These are phyloP conservation scores for Myxocyprinus asiaticus DNA, from an alignment of 2,113 vertebrate species.

Conservation along the genomic window DNA sequence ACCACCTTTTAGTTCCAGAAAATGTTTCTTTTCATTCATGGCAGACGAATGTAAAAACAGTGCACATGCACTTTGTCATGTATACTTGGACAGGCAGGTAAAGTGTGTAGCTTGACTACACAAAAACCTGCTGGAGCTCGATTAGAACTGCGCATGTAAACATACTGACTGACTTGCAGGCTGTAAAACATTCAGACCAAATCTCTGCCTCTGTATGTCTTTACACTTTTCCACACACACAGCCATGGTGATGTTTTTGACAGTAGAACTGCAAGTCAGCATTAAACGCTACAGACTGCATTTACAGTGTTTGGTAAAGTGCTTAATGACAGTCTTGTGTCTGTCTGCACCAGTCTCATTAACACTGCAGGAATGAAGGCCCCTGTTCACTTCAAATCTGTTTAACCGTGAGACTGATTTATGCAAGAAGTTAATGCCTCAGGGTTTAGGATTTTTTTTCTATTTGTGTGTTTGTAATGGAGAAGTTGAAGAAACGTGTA, in stretches of 20 bases:
- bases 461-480: slow-evolving; percentile 28
- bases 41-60: too few relatives aligned
- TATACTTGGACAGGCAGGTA: too few relatives aligned
- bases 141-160: not conserved
- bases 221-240: not conserved
- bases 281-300: slow-evolving; percentile 13
- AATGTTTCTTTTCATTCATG: not conserved
- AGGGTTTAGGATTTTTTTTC: slow-evolving; percentile 8
- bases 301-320: not conserved
- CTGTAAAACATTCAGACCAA: not conserved
- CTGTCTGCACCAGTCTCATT: not conserved
- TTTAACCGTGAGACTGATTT: not conserved
- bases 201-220: not conserved
- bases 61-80: too few relatives aligned
- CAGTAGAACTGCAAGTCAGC: not conserved
- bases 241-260: not conserved
- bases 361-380: slow-evolving; percentile 1
- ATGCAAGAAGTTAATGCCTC: slow-evolving; percentile 30
- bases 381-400: not conserved
- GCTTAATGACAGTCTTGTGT: slow-evolving; percentile 20
- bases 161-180: too few relatives aligned
- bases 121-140: too few relatives aligned
- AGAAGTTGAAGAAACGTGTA: slow-evolving; percentile 45
- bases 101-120: too few relatives aligned
- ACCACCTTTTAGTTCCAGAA: too few relatives aligned